Evolutionary conservation across 2,113 vertebrate genomes (phyloP).

Genomic region (Sula dactylatra): DNA sequence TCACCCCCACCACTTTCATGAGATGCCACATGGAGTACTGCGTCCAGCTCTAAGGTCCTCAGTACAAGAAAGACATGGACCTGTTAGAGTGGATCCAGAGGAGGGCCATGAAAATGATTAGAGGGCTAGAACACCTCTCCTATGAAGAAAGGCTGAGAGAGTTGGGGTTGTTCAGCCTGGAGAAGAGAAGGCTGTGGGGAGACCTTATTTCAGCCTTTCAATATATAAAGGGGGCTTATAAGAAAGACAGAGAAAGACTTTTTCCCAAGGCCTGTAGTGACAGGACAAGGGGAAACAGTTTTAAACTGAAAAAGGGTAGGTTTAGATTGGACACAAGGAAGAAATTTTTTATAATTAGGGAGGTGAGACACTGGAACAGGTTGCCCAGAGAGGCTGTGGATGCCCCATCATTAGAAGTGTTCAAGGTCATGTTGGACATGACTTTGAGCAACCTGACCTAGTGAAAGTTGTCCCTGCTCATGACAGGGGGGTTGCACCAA

Average conservation of each 20-base stretch:
- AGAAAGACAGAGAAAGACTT: neutral
- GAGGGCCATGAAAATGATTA: neutral
- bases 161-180: neutral
- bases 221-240: neutral
- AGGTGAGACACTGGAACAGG: neutral
- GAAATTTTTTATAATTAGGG: accelerated
- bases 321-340: neutral
- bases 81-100: accelerated
- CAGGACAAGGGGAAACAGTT: neutral
- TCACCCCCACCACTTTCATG: neutral
- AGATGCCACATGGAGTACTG: neutral
- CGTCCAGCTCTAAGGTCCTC: neutral
- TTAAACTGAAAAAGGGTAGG: neutral
- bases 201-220: neutral
- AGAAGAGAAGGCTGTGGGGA: neutral
- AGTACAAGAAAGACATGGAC: neutral
- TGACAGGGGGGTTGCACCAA: neutral
- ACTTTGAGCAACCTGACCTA: neutral
- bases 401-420: neutral
- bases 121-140: neutral
- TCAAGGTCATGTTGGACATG: neutral
- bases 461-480: neutral
- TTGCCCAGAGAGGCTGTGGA: neutral
- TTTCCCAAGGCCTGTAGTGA: neutral
- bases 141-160: neutral